Evolutionary conservation across 2,113 vertebrate species (phyloP).

Genomic region (Onychostoma macrolepis): DNA sequence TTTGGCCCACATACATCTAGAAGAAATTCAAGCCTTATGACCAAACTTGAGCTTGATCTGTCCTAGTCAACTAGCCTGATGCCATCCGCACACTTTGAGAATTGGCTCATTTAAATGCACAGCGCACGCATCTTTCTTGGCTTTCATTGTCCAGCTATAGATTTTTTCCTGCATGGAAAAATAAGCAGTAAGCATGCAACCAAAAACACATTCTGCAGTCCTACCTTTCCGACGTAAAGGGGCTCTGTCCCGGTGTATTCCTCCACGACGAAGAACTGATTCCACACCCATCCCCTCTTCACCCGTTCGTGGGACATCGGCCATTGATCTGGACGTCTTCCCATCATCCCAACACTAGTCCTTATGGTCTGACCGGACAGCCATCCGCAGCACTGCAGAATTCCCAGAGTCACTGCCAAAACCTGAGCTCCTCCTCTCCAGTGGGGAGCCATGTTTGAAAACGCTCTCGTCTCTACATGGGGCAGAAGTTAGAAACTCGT

Average conservation of each 20-base stretch:
- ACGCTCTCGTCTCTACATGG: conserved; percentile 66
- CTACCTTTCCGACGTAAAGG: conserved; percentile 97
- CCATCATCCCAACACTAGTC: conserved; percentile 68
- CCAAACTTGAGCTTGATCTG: conserved; percentile 15
- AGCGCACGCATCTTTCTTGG: background rate
- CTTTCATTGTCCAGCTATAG: background rate
- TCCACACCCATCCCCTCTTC: conserved; percentile 99
- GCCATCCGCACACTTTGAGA: background rate
- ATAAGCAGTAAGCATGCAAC: background rate
- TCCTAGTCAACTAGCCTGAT: background rate
- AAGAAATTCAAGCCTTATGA: background rate
- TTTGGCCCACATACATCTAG: background rate
- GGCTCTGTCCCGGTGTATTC: conserved; percentile 98
- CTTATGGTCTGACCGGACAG: conserved; percentile 67
- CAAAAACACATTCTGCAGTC: background rate
- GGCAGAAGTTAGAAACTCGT: conserved; percentile 46
- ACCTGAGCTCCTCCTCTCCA: conserved; percentile 64
- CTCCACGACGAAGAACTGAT: conserved; percentile 99
- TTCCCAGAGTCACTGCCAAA: conserved; percentile 63
- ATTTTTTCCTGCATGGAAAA: background rate
- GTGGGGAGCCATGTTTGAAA: conserved; percentile 68
- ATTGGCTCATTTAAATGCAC: conserved; percentile 2
- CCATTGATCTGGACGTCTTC: conserved; percentile 61
- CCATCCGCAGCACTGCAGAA: conserved; percentile 68
- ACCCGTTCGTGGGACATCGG: conserved; percentile 81